Evolutionary conservation across 2,113 vertebrate genomes (phyloP), one percentile per base, ranked within the genome.

Genomic region (Willisornis vidua): DNA sequence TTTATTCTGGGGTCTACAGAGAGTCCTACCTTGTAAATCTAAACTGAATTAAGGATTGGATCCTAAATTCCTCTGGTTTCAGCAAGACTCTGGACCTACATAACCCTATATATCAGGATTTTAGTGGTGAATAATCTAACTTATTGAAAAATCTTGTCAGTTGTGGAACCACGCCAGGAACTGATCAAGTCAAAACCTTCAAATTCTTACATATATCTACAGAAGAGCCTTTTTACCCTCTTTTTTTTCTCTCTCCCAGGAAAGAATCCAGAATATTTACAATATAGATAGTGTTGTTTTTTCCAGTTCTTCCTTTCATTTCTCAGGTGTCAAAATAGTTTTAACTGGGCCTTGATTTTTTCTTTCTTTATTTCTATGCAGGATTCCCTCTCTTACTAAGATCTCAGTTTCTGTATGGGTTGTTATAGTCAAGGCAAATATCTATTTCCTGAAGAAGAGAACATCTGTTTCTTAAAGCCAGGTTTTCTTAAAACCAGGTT

Each of bases 1-100:
- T 96, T 95, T 84, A 85, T 82, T 68, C 57, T 68, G 35, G 72
- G 70, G 57, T 92, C 46, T 86, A 41, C 33, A 70, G 67, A 93
- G 39, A 76, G 65, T 31, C 48, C 52, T 91, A 37, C 61, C 70
- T 68, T 94, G 84, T 92, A 96, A 92, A 95, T 89, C 93, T 93
- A 81, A 93, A 90, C 61, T 67, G 76, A 85, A 52, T 84, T 89
- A 89, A 92, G 94, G 65, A 58, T 76, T 89, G n/a, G 19, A 82
- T 92, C 68, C 90, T 94, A 67, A 90, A 94, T 96, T 94, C 79
- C 61, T 93, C 84, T 84, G 28, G 62, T 93, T 96, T 95, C 67
- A 76, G 78, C 75, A 70, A 94, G 88, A 54, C 55, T 86, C 58
- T 86, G 33, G 46, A 48, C 84, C 76, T 81, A 84, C 92, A 86